These are phyloP conservation scores for Mus caroli DNA, from an alignment of 2,797 vertebrate genomes.

Conservation along the genomic window DNA sequence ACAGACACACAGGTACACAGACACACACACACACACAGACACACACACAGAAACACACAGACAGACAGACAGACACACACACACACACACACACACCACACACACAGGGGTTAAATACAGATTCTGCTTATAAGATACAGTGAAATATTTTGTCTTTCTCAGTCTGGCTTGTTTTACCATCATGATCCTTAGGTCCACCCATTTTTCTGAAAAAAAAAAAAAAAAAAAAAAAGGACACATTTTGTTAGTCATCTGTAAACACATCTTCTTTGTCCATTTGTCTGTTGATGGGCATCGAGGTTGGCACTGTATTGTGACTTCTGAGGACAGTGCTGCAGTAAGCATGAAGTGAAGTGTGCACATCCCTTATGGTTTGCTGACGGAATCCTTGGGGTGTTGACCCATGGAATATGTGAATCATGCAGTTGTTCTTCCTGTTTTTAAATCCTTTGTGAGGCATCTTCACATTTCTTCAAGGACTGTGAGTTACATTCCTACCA, in stretches of 20 bases:
- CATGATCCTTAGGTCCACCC: background rate
- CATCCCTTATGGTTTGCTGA: too few species aligned
- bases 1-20: background rate
- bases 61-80: background rate
- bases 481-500: background rate
- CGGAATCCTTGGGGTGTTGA: background rate
- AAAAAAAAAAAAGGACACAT: background rate
- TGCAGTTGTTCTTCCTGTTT: background rate
- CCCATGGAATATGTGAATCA: background rate
- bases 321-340: too few species aligned
- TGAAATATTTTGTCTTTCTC: background rate
- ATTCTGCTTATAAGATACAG: background rate
- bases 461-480: background rate
- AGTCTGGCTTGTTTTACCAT: background rate
- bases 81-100: background rate
- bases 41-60: background rate
- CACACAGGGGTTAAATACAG: background rate
- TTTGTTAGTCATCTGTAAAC: background rate
- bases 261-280: background rate
- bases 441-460: background rate
- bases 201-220: background rate
- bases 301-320: background rate
- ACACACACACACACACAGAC: background rate
- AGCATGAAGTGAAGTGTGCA: background rate
- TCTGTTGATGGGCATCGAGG: background rate